Evolutionary conservation across 2,888 invertebrate species (phyloP).

Genomic region (Tuberolachnus salignus): DNA sequence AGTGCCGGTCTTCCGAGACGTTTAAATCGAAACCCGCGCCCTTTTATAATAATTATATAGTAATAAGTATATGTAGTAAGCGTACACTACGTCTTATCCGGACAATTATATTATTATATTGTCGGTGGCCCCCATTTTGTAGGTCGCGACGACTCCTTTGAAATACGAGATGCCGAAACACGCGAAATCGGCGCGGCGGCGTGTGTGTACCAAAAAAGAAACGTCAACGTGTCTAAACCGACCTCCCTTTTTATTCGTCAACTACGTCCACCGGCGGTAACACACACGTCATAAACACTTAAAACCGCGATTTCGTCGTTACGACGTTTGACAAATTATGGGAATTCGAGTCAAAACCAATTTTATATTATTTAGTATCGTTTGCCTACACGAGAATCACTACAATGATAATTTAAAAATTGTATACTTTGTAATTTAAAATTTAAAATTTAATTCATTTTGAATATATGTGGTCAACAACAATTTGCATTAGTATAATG

Average conservation of each 20-base stretch:
- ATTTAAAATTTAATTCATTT: too few species aligned
- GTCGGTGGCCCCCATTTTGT: constrained; percentile 29
- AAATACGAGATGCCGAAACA: constrained; percentile 51
- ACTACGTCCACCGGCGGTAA: constrained; percentile 2
- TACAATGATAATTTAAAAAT: too few species aligned
- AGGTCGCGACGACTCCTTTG: constrained; percentile 36
- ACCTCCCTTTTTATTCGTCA: constrained; percentile 41
- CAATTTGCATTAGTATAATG: too few species aligned
- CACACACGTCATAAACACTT: constrained; percentile 20
- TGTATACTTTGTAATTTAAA: too few species aligned
- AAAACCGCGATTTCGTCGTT: background rate
- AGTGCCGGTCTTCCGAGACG: constrained; percentile 41
- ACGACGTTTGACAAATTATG: constrained; percentile 9
- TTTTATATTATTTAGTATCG: too few species aligned
- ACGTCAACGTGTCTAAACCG: constrained; percentile 52
- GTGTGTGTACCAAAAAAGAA: constrained; percentile 37
- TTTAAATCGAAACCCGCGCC: constrained; percentile 46
- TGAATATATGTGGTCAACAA: too few species aligned
- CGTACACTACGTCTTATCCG: constrained; percentile 2
- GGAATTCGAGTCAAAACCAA: background rate
- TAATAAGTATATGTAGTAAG: too few species aligned
- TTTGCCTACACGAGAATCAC: too few species aligned
- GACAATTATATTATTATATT: background rate
- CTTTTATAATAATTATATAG: constrained; percentile 26
- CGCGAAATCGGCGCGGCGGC: constrained; percentile 26